These are phyloP conservation scores for Notolabrus celidotus DNA, from an alignment of 2,797 vertebrate genomes.

Conservation along the genomic window DNA sequence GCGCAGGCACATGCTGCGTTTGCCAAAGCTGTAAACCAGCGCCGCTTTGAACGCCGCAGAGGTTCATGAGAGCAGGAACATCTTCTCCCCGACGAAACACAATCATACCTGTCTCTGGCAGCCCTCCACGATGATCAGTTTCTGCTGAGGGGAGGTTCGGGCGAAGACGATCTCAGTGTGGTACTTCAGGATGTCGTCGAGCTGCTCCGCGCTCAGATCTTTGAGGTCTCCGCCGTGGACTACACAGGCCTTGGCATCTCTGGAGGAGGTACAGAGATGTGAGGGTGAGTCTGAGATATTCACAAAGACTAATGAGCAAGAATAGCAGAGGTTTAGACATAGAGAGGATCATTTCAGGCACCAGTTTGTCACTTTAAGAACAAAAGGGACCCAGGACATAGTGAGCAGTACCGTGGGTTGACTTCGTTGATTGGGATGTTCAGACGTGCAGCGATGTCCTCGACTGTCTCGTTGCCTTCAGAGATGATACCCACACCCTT, in stretches of 20 bases:
- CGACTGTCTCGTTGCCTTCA: slow-evolving; percentile 95
- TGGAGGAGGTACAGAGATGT: slow-evolving; percentile 50
- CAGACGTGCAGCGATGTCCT: slow-evolving; percentile 94
- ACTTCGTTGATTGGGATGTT: slow-evolving; percentile 97
- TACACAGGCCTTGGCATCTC: slow-evolving; percentile 97
- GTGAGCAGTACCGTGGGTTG: slow-evolving; percentile 90
- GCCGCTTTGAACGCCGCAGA: background rate
- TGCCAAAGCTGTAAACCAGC: slow-evolving; percentile 11
- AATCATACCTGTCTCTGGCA: slow-evolving; percentile 93
- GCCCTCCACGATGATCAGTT: slow-evolving; percentile 97
- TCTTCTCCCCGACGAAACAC: background rate
- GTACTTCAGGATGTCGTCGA: slow-evolving; percentile 92
- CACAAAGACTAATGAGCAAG: too few relatives aligned
- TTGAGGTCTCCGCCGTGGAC: slow-evolving; percentile 95
- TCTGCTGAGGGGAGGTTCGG: slow-evolving; percentile 96
- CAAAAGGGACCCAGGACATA: slow-evolving; percentile 1
- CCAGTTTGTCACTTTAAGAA: too few relatives aligned
- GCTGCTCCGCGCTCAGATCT: slow-evolving; percentile 89
- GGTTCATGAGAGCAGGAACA: background rate
- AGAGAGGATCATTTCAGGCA: too few relatives aligned
- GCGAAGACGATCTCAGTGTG: slow-evolving; percentile 98
- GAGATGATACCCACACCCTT: slow-evolving; percentile 98
- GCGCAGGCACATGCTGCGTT: slow-evolving; percentile 19
- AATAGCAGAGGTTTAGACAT: too few relatives aligned
- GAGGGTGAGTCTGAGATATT: background rate